Conservation (phyloP, 64 coral and sea anemone species). For the Stichodactyla helianthus region DNA sequence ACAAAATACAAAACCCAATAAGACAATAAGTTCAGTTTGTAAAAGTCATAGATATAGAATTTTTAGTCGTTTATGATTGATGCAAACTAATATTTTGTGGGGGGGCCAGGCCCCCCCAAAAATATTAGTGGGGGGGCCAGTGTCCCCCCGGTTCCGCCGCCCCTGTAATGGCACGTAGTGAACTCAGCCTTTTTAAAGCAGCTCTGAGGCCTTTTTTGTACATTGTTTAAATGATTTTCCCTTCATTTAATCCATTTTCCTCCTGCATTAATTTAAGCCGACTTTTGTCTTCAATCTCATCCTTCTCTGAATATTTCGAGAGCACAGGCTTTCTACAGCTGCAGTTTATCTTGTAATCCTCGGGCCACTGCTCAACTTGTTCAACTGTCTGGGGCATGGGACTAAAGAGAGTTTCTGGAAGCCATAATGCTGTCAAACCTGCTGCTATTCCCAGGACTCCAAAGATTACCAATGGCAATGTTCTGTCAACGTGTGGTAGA, state of each 20-base stretch:
- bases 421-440: slow-evolving; percentile 24
- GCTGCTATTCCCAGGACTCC: slow-evolving; percentile 42
- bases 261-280: too few relatives aligned
- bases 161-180: too few relatives aligned
- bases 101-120: too few relatives aligned
- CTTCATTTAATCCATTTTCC: neutral
- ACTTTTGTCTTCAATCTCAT: neutral
- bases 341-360: slow-evolving; percentile 3
- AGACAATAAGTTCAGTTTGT: too few relatives aligned
- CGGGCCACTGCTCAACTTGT: slow-evolving; percentile 37
- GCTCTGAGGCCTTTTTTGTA: too few relatives aligned
- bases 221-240: neutral
- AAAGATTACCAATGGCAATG: slow-evolving; percentile 48
- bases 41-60: too few relatives aligned
- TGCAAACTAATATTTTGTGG: too few relatives aligned
- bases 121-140: too few relatives aligned
- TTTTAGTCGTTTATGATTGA: too few relatives aligned
- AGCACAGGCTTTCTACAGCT: neutral
- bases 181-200: too few relatives aligned
- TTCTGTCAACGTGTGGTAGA: slow-evolving; percentile 38
- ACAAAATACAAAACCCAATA: too few relatives aligned
- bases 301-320: neutral
- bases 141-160: too few relatives aligned
- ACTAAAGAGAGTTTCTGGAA: slow-evolving; percentile 47
- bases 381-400: slow-evolving; percentile 61